Base-by-base conservation (phyloP, 2,113 vertebrate species). In the Romanogobio albipinnatus region DNA sequence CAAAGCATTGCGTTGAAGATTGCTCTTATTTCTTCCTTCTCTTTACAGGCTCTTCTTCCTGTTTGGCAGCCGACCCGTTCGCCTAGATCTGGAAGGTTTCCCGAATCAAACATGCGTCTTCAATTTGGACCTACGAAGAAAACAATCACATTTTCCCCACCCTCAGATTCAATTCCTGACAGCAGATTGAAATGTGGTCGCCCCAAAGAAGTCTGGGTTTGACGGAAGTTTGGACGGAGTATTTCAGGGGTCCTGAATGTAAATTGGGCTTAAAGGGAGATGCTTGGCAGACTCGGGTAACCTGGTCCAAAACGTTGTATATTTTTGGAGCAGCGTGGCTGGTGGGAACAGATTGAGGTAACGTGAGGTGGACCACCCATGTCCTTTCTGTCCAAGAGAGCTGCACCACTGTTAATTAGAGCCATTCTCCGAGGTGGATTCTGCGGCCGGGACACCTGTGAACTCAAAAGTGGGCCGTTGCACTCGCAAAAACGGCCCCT, bases 401-500 rank as follows among this genome's bases (percentile, higher is more conserved):
- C 88, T 88, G 86, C 85, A 87, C 77, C 91, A 90, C 84, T 84
- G 91, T 93, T 92, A 93, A 93, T 94, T 94, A 93, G 86, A 90
- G 90, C 64, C 90, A 85, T 87, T 56, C 70, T 92, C 86, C 81
- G 86, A 88, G 87, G 92, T 90, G 93, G 93, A 82, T 90, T 93
- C 93, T 92, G 93, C 88, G 94, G 93, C 84, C 81, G 81, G 90
- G 89, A 92, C 94, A 95, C 93, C 94, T 95, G 94, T 84, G 82
- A 90, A 84, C 86, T 88, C 53, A 81, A 51, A 59, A 84, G 84
- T 84, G 64, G 82, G 66, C 84, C 84, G 84, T 93, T 87, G 90
- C 81, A 24, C 70, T n/a, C 0, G 29, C 36, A 86, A 74, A 29
- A 85, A 79, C 59, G 61, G 49, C 9, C 29, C 49, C 68, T 80